Evolutionary conservation across 2,797 vertebrate genomes (phyloP), one percentile per base, ranked within the genome.

Genomic region (Rhinoraja longicauda): DNA sequence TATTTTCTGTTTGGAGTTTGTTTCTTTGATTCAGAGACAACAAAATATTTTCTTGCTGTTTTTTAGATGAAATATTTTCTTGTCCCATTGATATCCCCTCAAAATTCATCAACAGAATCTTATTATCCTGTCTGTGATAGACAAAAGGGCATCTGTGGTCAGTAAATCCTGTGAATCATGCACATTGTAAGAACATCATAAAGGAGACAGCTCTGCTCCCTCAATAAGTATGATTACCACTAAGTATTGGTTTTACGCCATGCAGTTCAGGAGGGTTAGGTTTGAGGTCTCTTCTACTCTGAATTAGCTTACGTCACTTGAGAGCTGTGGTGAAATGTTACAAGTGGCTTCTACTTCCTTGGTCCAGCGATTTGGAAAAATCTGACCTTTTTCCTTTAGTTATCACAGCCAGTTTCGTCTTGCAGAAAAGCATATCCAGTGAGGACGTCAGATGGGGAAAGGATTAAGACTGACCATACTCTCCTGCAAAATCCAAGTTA

Each of bases 1-100:
- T 92, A 72, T 91, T 91, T 91, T 26, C 15, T 39, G 12, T 53
- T 75, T 92, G 36, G 24, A 92, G 13, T 92, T 75, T 57, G 90
- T 45, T 73, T 57, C 36, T 45, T 15, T 75, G 67, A 45, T 92
- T 26, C 13, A 45, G 53, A 53, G 70, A 2, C 90, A 73, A 73
- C 70, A 75, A 88, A 53, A 73, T 73, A 92, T 75, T 72, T 91
- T 88, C 84, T 88, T 88, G 24, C 6, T 15, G 1, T 92, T n/a
- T 73, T 73, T 92, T 73, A n/a, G 57, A 92, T 7, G 67, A n/a
- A 75, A 75, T 39, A 21, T 19, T 29, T 92, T 92, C 21, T 45
- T 73, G 90, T 12, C 45, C 24, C 73, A 24, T 12, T n/a, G n/a
- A 75, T 75, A 13, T 24, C 45, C 36, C 70, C 92, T 57, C 12